Conservation (phyloP, 2,888 invertebrate species). For the Ariolimax columbianus region DNA sequence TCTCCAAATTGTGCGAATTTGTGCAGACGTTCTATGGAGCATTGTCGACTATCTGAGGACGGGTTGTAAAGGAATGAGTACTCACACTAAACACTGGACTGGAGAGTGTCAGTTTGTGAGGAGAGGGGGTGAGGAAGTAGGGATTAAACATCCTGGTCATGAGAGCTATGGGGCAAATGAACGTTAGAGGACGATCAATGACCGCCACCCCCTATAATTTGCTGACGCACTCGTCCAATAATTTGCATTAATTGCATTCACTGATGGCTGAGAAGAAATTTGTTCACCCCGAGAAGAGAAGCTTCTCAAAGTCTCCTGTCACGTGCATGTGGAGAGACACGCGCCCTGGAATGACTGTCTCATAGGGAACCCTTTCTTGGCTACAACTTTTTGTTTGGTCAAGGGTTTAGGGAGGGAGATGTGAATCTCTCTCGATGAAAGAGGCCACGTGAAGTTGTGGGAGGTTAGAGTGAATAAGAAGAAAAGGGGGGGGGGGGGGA, state of each 20-base stretch:
- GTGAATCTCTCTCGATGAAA: neutral
- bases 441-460: neutral
- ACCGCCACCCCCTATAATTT: constrained; percentile 22
- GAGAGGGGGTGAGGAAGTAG: neutral
- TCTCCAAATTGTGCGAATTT: too few relatives aligned
- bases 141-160: too few relatives aligned
- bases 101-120: neutral
- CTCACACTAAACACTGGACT: too few relatives aligned
- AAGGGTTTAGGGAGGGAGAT: neutral
- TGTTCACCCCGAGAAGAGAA: neutral
- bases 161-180: constrained; percentile 10
- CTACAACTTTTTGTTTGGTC: neutral
- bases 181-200: constrained; percentile 22
- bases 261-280: neutral
- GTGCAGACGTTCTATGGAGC: too few relatives aligned
- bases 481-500: neutral
- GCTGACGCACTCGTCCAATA: constrained; percentile 22
- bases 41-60: too few relatives aligned
- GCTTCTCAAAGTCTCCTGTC: constrained; percentile 11
- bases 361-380: neutral
- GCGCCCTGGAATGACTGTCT: neutral
- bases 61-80: too few relatives aligned
- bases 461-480: too few relatives aligned
- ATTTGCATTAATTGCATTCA: constrained; percentile 38
- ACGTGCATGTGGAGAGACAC: neutral